Base-by-base conservation (phyloP, 2,797 vertebrate genomes). In the Aythya fuligula region DNA sequence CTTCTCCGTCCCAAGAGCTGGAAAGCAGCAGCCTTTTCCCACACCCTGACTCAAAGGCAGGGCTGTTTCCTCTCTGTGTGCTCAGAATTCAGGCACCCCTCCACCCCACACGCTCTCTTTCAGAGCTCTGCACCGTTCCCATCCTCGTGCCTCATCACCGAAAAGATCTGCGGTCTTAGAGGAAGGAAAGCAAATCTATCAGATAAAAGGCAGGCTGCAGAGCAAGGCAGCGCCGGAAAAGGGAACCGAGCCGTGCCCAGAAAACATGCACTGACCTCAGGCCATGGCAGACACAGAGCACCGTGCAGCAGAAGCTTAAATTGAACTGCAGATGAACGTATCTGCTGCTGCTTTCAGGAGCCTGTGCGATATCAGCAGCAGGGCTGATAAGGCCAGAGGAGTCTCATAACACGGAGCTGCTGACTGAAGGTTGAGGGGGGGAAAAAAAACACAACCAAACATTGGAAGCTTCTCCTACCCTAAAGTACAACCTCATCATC, bases 21-120 rank as follows among this genome's bases (percentile, higher is more conserved):
- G 81, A 25, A 28, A 85, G 47, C 19, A 72, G 83, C 76, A 86
- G 93, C 80, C n/a, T 0, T 60, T 86, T 96, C 92, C 85, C 90
- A 94, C 93, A 88, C 51, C 94, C 93, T 84, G 67, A 60, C 45
- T 73, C 54, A 32, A 64, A 84, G 89, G 83, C 58, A 90, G 83
- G 25, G 83, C 70, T 62, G 65, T 58, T 83, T 69, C 87, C 71
- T 49, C 67, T 72, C 36, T 0, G 0, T 2, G 4, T 13, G 3
- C 11, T 75, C 65, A 11, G 49, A 62, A 57, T 7, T 9, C 1
- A 0, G 41, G 51, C 77, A 58, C 25, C 54, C 54, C 32, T 53
- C 51, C 72, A 75, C 73, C 76, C 45, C 58, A 16, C 45, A 49
- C 19, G 5, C 54, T 86, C 64, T 10, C 25, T 79, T 85, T 71